Evolutionary conservation across 2,113 vertebrate species (phyloP).

Genomic region (Campylorhamphus procurvoides): DNA sequence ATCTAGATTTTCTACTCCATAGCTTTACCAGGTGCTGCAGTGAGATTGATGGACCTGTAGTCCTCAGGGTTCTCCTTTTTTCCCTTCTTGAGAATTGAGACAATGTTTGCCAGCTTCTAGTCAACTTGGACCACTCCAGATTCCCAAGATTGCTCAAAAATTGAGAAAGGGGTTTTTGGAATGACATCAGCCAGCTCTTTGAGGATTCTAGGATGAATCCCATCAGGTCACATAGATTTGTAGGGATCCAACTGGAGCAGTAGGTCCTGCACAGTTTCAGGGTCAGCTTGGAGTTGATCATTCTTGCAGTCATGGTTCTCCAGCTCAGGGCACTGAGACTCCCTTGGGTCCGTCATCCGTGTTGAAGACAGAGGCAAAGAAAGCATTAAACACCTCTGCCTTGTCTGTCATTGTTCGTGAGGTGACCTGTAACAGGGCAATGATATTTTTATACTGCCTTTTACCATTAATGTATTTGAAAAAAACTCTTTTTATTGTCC

Average conservation of each 20-base stretch:
- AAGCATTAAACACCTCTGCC: not conserved
- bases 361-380: not conserved
- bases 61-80: not conserved
- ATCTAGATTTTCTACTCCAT: not conserved
- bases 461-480: not conserved
- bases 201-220: not conserved
- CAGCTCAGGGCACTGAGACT: not conserved
- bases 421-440: not conserved
- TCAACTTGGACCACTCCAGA: not conserved
- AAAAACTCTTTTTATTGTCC: not conserved
- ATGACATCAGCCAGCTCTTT: not conserved
- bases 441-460: not conserved
- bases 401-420: not conserved
- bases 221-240: not conserved
- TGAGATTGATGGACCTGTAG: not conserved
- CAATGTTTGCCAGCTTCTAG: not conserved
- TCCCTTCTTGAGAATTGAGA: not conserved
- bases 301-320: not conserved
- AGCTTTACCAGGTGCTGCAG: not conserved
- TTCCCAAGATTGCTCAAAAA: not conserved
- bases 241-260: not conserved
- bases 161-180: not conserved
- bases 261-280: not conserved
- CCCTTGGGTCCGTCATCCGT: not conserved
- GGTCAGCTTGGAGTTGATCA: not conserved